A percentile compares a stretch with the other conserved stretches of the same genome.
Conservation (phyloP, 2,113 vertebrate genomes). For the Zingel zingel region DNA sequence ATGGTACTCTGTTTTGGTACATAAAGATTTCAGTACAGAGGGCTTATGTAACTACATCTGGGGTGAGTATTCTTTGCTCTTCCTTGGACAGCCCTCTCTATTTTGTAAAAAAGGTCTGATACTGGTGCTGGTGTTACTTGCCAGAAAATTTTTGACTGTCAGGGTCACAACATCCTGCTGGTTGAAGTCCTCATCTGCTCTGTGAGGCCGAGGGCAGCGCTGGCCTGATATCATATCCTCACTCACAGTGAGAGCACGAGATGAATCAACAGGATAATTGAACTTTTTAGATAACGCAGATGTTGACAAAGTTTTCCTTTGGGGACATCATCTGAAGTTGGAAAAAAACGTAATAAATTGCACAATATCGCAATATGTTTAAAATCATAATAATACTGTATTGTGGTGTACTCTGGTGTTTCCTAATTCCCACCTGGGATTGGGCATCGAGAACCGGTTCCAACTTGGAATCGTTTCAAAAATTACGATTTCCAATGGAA, state of each 20-base stretch:
- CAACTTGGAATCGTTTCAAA: too few species aligned
- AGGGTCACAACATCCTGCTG: conserved; percentile 25
- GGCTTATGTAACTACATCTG: not conserved
- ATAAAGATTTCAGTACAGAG: not conserved
- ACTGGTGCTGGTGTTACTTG: not conserved
- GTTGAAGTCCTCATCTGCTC: not conserved
- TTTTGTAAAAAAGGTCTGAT: not conserved
- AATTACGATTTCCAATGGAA: too few species aligned
- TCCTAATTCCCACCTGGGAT: too few species aligned
- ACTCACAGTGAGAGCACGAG: not conserved
- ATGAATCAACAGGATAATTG: too few species aligned
- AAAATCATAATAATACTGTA: too few species aligned
- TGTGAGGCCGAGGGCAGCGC: not conserved
- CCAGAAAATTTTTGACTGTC: conserved; percentile 13
- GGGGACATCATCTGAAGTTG: too few species aligned
- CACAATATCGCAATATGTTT: too few species aligned
- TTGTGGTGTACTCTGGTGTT: too few species aligned
- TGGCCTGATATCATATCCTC: not conserved
- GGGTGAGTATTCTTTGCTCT: not conserved
- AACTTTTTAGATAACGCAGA: too few species aligned
- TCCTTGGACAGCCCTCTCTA: not conserved
- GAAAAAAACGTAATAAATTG: too few species aligned
- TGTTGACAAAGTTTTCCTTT: too few species aligned
- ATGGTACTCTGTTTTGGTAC: not conserved
- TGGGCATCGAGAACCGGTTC: too few species aligned